These are phyloP conservation scores for Micronycteris hirsuta DNA, from an alignment of 2,113 vertebrate species.

Conservation along the genomic window DNA sequence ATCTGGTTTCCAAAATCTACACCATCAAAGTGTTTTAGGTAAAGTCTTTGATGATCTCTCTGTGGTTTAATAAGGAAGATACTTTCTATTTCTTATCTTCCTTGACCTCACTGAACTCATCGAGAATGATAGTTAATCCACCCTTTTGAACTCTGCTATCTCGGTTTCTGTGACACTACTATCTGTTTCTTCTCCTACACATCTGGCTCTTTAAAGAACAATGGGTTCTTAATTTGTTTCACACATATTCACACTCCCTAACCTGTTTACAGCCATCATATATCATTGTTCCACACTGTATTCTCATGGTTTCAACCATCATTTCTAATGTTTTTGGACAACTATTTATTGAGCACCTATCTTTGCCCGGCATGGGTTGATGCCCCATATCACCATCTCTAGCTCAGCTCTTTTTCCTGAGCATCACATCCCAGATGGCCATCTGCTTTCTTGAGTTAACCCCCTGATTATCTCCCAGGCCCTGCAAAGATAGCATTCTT, in stretches of 20 bases:
- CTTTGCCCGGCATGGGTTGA: background rate
- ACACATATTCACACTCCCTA: background rate
- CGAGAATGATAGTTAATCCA: background rate
- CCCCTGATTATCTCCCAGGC: background rate
- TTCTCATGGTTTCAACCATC: background rate
- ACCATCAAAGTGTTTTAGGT: background rate
- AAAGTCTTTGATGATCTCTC: conserved; percentile 1
- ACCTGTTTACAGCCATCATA: background rate
- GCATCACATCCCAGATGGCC: background rate
- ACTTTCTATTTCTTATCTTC: conserved; percentile 30
- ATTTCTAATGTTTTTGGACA: background rate
- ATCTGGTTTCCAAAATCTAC: background rate
- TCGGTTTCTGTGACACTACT: background rate
- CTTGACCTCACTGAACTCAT: background rate
- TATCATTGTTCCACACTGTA: background rate
- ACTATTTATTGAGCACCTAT: background rate
- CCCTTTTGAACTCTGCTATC: background rate
- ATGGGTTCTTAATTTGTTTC: background rate
- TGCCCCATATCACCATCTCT: background rate
- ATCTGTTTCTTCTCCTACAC: background rate
- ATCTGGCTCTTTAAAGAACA: conserved; percentile 12
- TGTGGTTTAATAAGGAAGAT: background rate
- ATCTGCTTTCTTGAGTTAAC: background rate
- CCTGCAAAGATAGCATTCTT: background rate
- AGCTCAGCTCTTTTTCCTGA: background rate